Evolutionary conservation across 2,113 vertebrate genomes (phyloP).

Genomic region (Epinephelus lanceolatus): DNA sequence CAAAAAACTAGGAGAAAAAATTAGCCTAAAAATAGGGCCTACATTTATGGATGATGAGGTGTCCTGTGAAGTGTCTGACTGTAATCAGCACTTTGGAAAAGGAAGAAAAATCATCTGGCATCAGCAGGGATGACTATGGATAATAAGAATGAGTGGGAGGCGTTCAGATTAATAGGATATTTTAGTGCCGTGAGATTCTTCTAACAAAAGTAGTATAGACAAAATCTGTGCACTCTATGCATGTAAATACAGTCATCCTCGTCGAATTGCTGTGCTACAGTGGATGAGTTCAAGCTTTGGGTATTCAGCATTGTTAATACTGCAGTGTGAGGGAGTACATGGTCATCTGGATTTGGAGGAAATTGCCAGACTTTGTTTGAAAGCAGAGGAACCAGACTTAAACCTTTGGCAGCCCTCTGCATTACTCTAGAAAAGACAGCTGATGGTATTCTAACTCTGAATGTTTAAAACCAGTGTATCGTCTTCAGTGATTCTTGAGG

Average conservation of each 20-base stretch:
- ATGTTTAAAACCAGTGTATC: neutral
- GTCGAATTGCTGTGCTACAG: neutral
- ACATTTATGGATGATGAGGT: conserved; percentile 58
- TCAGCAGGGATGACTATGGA: conserved; percentile 34
- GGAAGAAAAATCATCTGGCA: conserved; percentile 50
- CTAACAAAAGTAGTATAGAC: conserved; percentile 11
- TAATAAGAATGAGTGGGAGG: conserved; percentile 9
- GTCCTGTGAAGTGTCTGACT: conserved; percentile 61
- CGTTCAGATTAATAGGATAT: conserved; percentile 35
- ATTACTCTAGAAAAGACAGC: neutral
- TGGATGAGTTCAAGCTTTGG: neutral
- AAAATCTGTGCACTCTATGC: conserved; percentile 19
- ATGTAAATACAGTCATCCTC: neutral
- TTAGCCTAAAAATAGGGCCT: conserved; percentile 53
- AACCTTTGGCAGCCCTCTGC: neutral
- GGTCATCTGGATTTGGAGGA: too few relatives aligned
- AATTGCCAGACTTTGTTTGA: neutral
- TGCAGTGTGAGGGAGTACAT: neutral
- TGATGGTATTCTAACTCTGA: neutral
- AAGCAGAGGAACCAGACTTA: neutral
- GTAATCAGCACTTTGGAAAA: conserved; percentile 62
- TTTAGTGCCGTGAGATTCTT: conserved; percentile 29
- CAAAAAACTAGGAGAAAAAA: conserved; percentile 23
- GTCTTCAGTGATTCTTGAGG: neutral
- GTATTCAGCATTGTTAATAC: neutral